phyloP scores from a whole-genome alignment of 2,113 vertebrate species.

The Salvelinus alpinus region DNA sequence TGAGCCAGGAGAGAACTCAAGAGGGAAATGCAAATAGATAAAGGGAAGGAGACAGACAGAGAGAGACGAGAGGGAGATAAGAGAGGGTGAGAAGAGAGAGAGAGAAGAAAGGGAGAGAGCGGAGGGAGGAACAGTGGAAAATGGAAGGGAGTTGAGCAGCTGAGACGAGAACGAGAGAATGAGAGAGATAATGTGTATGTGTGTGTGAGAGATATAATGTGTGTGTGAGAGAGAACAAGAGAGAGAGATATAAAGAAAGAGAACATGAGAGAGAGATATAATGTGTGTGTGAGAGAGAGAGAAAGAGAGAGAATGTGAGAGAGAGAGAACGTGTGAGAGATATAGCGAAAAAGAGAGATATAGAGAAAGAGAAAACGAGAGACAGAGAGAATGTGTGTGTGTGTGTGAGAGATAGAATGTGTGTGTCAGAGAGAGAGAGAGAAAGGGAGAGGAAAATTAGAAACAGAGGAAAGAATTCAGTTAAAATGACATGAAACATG shows the following conservation, averaged over 20 bases:
- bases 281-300: too few species aligned
- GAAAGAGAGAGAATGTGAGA: too few species aligned
- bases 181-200: too few species aligned
- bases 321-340: too few species aligned
- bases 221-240: too few species aligned
- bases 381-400: too few species aligned
- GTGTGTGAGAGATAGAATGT: not conserved
- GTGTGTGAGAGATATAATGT: not conserved
- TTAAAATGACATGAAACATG: not conserved
- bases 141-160: slow-evolving; percentile 9
- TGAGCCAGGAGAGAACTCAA: slow-evolving; percentile 37
- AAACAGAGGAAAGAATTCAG: not conserved
- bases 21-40: slow-evolving; percentile 29
- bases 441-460: not conserved
- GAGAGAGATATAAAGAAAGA: too few species aligned
- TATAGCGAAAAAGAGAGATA: too few species aligned
- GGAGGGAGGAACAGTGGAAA: slow-evolving; percentile 35
- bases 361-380: too few species aligned
- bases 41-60: not conserved
- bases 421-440: not conserved
- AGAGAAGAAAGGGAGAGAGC: slow-evolving; percentile 6
- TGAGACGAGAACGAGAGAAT: too few species aligned
- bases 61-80: slow-evolving; percentile 8
- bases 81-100: not conserved
- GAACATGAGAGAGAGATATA: not conserved